Evolutionary conservation across 2,113 vertebrate genomes (phyloP), one percentile per base, ranked within the genome.

Genomic region (Malurus alboscapulatus): DNA sequence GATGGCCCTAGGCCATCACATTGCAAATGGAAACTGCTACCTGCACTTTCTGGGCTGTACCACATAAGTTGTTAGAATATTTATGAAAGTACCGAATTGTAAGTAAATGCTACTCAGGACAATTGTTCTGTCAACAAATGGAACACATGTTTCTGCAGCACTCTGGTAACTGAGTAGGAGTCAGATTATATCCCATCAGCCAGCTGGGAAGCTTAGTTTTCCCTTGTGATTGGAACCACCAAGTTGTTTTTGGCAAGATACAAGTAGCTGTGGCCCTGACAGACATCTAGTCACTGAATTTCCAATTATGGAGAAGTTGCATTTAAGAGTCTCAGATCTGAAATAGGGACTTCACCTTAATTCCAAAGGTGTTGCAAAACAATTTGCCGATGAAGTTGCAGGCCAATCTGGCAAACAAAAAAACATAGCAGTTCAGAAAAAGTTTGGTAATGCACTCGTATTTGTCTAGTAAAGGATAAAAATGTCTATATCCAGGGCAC

Each of bases 241-340:
- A 57, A 94, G 91, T 87, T 95, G 83, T 61, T 96, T 94, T 96
- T 95, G 95, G 94, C 92, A 87, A 89, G 92, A 87, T 94, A 72
- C 87, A 84, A 84, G 75, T 69, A 94, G 62, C 69, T 84, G 34
- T 68, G 74, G 80, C 94, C 87, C 54, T 65, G 34, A 91, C 83
- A 94, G 90, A 66, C 74, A 85, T 90, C 59, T 69, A 87, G 50
- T 88, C 84, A 89, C 67, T 79, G 62, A 67, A 92, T 78, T 89
- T 89, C 96, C 95, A 93, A 71, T 91, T 96, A 96, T 87, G 88
- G 92, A 95, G 61, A 95, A 89, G 71, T 54, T 84, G 26, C 42
- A 51, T 63, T 87, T 53, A 51, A 34, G 67, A 74, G 45, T 79
- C 95, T 93, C 62, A 87, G 51, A 72, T 75, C 38, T 73, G 58